phyloP scores from a whole-genome alignment of 1,140 invertebrate species.

The Parasteatoda tepidariorum region DNA sequence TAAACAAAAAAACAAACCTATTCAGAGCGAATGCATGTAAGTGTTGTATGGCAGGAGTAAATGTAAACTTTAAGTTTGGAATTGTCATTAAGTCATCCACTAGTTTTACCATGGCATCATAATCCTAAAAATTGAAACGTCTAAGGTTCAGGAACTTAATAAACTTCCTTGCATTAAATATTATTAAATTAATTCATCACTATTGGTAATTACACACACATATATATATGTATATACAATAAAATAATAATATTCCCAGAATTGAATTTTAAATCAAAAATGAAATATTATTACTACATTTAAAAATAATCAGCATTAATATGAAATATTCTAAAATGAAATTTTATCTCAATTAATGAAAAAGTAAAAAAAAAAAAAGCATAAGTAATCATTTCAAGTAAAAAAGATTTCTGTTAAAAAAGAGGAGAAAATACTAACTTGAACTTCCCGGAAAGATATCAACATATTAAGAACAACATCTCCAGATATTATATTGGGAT shows the following conservation, averaged over 20 bases:
- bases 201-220: no score
- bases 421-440: conserved; percentile 70
- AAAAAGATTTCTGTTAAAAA: neutral
- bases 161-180: no score
- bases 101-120: conserved; percentile 97
- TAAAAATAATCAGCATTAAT: no score
- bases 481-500: conserved; percentile 94
- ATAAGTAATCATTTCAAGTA: neutral
- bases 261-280: no score
- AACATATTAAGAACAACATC: conserved; percentile 94
- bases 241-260: no score
- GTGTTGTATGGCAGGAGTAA: conserved; percentile 90
- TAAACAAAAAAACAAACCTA: conserved; percentile 83
- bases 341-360: neutral
- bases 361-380: neutral
- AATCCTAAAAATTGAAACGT: conserved; percentile 83
- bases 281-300: no score
- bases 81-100: conserved; percentile 95
- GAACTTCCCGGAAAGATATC: conserved; percentile 90
- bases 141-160: no score
- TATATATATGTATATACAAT: no score
- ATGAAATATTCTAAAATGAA: no score
- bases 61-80: conserved; percentile 89
- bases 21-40: conserved; percentile 98
- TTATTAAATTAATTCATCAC: no score